phyloP scores from a whole-genome alignment of 2,888 invertebrate genomes.

The Willowsia nigromaculata region DNA sequence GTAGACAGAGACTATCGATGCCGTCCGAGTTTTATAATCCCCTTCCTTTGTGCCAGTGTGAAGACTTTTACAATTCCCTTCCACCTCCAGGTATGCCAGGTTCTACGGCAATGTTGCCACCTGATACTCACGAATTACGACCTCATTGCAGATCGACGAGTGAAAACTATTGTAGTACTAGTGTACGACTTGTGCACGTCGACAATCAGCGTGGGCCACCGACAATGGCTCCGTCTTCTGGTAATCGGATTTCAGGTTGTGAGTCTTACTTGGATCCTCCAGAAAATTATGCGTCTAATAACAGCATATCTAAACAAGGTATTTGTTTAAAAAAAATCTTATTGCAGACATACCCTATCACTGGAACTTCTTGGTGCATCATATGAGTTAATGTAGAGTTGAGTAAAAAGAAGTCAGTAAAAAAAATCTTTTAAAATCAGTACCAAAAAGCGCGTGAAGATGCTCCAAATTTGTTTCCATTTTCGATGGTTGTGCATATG shows the following conservation, averaged over 20 bases:
- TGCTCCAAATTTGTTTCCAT: too few species aligned
- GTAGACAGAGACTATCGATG: slow-evolving; percentile 76
- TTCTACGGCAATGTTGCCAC: slow-evolving; percentile 18
- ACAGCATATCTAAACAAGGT: slow-evolving; percentile 53
- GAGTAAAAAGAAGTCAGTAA: too few species aligned
- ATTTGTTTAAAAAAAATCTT: neutral
- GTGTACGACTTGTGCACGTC: slow-evolving; percentile 14
- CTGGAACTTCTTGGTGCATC: too few species aligned
- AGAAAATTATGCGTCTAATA: slow-evolving; percentile 50
- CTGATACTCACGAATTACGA: slow-evolving; percentile 55
- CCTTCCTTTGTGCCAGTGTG: slow-evolving; percentile 77
- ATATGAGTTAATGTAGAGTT: too few species aligned
- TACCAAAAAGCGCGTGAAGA: too few species aligned
- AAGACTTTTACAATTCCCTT: slow-evolving; percentile 74
- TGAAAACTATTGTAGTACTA: slow-evolving; percentile 27
- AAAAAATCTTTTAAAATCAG: too few species aligned
- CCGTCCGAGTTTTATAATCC: slow-evolving; percentile 79
- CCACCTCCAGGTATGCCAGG: slow-evolving; percentile 49
- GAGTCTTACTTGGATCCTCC: slow-evolving; percentile 65
- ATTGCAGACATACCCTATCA: too few species aligned
- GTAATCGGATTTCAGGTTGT: slow-evolving; percentile 57
- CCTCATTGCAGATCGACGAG: slow-evolving; percentile 57
- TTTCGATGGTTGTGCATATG: too few species aligned
- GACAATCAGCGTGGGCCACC: slow-evolving; percentile 54
- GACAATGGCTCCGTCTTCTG: neutral